A percentile compares a stretch with the other conserved stretches of the same genome.
phyloP scores from a whole-genome alignment of 2,888 invertebrate genomes.

The Coenonympha arcania region DNA sequence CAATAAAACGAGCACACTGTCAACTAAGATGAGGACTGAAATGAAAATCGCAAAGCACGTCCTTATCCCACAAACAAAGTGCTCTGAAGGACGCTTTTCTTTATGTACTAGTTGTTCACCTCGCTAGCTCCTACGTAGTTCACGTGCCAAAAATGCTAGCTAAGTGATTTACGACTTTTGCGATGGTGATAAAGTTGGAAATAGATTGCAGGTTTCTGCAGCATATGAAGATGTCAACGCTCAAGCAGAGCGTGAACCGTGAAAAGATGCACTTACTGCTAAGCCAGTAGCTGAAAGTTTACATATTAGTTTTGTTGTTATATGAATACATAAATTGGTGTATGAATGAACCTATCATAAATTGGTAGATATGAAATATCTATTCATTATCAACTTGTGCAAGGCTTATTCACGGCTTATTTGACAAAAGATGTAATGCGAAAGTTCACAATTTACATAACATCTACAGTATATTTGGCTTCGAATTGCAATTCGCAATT shows the following conservation, averaged over 20 bases:
- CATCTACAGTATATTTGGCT: too few relatives aligned
- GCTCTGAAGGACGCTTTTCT: conserved; percentile 63
- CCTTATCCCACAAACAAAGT: conserved; percentile 48
- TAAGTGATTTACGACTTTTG: conserved; percentile 20
- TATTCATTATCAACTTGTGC: too few relatives aligned
- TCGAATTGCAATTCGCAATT: too few relatives aligned
- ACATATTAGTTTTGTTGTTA: neutral
- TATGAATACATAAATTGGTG: too few relatives aligned
- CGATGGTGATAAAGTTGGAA: conserved; percentile 34
- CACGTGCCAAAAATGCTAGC: conserved; percentile 6
- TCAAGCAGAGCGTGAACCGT: conserved; percentile 67
- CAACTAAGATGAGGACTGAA: conserved; percentile 49
- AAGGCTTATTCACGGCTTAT: too few relatives aligned
- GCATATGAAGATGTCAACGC: conserved; percentile 52
- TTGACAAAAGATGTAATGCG: too few relatives aligned
- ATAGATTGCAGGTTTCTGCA: conserved; percentile 31
- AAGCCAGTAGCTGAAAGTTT: conserved; percentile 17
- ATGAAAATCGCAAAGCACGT: conserved; percentile 55
- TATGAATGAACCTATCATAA: too few relatives aligned
- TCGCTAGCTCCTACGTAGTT: conserved; percentile 34
- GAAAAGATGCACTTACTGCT: conserved; percentile 36
- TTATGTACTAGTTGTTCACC: conserved; percentile 64
- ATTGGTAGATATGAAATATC: too few relatives aligned
- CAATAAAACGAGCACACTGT: conserved; percentile 38
- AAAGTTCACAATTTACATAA: too few relatives aligned